phyloP scores from a whole-genome alignment of 2,113 vertebrate species.

The Lepisosteus oculatus region DNA sequence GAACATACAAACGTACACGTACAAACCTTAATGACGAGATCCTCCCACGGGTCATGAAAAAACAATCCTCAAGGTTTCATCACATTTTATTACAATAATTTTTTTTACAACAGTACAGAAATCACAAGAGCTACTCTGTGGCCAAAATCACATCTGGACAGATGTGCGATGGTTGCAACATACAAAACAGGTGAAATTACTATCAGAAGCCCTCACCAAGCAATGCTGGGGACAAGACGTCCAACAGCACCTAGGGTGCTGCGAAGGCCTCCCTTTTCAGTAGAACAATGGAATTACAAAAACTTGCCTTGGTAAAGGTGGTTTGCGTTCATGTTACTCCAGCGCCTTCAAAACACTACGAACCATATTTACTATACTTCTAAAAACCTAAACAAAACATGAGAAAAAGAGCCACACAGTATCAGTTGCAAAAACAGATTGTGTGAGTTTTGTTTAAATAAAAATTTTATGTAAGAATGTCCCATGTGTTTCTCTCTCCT shows the following conservation, averaged over 20 bases:
- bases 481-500: slow-evolving; percentile 77
- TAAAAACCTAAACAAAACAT: slow-evolving; percentile 98
- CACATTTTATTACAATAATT: slow-evolving; percentile 95
- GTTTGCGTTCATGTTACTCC: slow-evolving; percentile 93
- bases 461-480: slow-evolving; percentile 76
- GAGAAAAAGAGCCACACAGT: slow-evolving; percentile 91
- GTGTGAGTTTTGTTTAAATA: slow-evolving; percentile 78
- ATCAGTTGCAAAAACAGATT: slow-evolving; percentile 86
- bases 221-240: slow-evolving; percentile 94
- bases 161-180: slow-evolving; percentile 80
- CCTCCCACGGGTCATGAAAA: slow-evolving; percentile 86
- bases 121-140: slow-evolving; percentile 77
- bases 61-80: slow-evolving; percentile 86
- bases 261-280: slow-evolving; percentile 88
- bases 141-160: slow-evolving; percentile 80
- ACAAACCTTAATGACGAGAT: slow-evolving; percentile 86
- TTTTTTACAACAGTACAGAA: slow-evolving; percentile 91
- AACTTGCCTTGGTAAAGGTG: slow-evolving; percentile 95
- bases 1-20: slow-evolving; percentile 46
- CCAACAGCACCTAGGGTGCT: slow-evolving; percentile 95
- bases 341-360: slow-evolving; percentile 97
- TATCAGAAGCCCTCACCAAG: slow-evolving; percentile 95
- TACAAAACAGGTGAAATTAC: slow-evolving; percentile 57
- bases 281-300: slow-evolving; percentile 83
- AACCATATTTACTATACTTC: slow-evolving; percentile 98